A percentile compares a stretch with the other conserved stretches of the same genome.
Conservation (phyloP, 2,888 invertebrate species). For the Papilio demoleus region DNA sequence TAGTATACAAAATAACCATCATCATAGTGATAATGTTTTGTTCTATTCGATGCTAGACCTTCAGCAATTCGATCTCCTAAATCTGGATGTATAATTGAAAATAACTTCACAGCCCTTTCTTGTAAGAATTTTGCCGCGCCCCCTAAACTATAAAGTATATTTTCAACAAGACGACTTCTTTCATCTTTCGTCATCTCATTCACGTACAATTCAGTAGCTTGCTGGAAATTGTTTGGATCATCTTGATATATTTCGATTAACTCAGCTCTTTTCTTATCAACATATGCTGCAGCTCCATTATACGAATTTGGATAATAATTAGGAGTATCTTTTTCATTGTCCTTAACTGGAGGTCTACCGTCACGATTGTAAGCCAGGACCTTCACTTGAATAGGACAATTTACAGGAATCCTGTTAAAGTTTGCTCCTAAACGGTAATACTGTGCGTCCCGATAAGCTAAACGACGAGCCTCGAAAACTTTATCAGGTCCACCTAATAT, state of each 20-base stretch:
- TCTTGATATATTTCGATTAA: conserved; percentile 85
- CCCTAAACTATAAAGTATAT: conserved; percentile 89
- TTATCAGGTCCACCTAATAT: conserved; percentile 95
- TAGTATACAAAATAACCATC: conserved; percentile 38
- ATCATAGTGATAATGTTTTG: conserved; percentile 51
- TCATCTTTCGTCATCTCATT: conserved; percentile 89
- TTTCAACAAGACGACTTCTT: conserved; percentile 88
- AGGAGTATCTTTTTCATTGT: conserved; percentile 93
- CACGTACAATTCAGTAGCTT: conserved; percentile 90
- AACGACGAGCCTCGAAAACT: conserved; percentile 92
- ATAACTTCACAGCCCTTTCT: conserved; percentile 88
- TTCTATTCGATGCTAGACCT: conserved; percentile 52
- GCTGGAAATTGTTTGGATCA: conserved; percentile 94
- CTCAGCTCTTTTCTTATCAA: conserved; percentile 80
- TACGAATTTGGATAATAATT: conserved; percentile 98
- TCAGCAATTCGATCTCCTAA: conserved; percentile 84
- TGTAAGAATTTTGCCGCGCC: conserved; percentile 85
- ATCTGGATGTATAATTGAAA: conserved; percentile 89
- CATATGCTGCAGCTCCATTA: conserved; percentile 88
- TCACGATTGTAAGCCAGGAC: conserved; percentile 92
- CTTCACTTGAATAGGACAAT: conserved; percentile 91
- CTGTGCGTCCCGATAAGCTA: conserved; percentile 95
- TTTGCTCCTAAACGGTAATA: conserved; percentile 92
- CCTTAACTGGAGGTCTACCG: conserved; percentile 88
- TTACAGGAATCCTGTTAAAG: conserved; percentile 94